Base-by-base conservation (phyloP, 2,113 vertebrate species). In the Ctenodactylus gundi region DNA sequence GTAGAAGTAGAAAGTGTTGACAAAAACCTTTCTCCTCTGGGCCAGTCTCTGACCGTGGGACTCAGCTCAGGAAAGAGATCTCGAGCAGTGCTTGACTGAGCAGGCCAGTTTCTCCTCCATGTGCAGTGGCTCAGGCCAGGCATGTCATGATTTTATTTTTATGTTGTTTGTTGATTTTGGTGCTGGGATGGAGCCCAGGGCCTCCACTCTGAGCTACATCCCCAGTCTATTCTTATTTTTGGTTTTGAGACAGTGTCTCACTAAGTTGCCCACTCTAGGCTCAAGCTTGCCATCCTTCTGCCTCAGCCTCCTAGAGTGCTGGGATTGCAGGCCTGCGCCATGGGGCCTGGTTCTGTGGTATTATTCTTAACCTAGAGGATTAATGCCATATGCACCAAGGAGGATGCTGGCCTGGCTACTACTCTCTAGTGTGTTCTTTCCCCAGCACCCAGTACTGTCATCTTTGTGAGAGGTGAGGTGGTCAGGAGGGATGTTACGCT, bases 311-410 rank as follows among this genome's bases (percentile, higher is more conserved):
- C n/a, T n/a, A n/a, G n/a, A n/a, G n/a, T n/a, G n/a, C n/a, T n/a
- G n/a, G n/a, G n/a, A n/a, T n/a, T n/a, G n/a, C n/a, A n/a, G n/a
- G n/a, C n/a, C n/a, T n/a, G n/a, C n/a, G n/a, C n/a, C n/a, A n/a
- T n/a, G n/a, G n/a, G n/a, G n/a, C n/a, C n/a, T n/a, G n/a, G n/a
- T n/a, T n/a, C n/a, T n/a, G n/a, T n/a, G n/a, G n/a, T n/a, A n/a
- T n/a, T 27, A 27, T 20, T 44, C 51, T 90, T 53, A 51, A 34
- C 64, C 13, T 81, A 10, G 64, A 70, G 36, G 11, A 10, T 39
- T 58, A 8, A 1, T 64, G 49, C 31, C 39, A 0, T 0, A 3
- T 49, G 67, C 27, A 51, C 64, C 17, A 62, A 34, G 0, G 10
- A 0, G n/a, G 27, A 20, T 31, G 23, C 34, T 46, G 51, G 72